Percentiles rank a stretch among this genome's conserved stretches.
phyloP scores from a whole-genome alignment of 2,797 vertebrate genomes.

The Clarias laeviceps region DNA sequence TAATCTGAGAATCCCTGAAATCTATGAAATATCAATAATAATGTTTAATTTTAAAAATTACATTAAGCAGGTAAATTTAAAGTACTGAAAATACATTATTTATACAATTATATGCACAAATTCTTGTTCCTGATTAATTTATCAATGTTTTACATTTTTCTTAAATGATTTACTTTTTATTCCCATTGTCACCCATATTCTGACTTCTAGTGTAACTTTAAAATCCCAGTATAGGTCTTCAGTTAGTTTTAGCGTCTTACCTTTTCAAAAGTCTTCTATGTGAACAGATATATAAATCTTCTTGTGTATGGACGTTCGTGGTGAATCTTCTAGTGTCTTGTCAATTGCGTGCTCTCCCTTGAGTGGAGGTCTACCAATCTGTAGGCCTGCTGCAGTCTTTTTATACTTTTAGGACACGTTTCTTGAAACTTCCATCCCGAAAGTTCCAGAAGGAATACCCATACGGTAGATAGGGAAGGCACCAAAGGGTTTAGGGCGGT shows the following conservation, averaged over 20 bases:
- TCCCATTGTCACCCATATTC: too few species aligned
- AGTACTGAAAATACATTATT: neutral
- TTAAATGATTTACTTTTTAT: neutral
- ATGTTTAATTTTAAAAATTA: neutral
- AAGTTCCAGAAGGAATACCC: conserved; percentile 75
- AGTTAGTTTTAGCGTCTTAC: conserved; percentile 36
- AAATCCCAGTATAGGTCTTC: neutral
- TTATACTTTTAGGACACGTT: conserved; percentile 72
- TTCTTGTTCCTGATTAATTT: neutral
- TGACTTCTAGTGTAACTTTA: neutral
- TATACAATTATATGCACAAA: neutral
- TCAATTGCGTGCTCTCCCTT: conserved; percentile 51
- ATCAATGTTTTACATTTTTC: neutral
- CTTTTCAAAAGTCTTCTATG: conserved; percentile 51
- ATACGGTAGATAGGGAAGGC: conserved; percentile 48
- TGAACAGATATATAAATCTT: conserved; percentile 44
- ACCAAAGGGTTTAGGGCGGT: conserved; percentile 52
- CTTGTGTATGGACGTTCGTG: conserved; percentile 19
- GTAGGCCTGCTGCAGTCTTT: conserved; percentile 62
- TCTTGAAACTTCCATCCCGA: conserved; percentile 76
- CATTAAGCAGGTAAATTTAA: neutral
- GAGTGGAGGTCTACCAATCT: conserved; percentile 55
- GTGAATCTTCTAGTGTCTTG: conserved; percentile 19
- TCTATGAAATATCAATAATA: neutral
- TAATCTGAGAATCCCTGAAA: neutral